Percentiles rank a stretch among this genome's conserved stretches.
These are phyloP conservation scores for Hippocampus comes DNA, from an alignment of 2,113 vertebrate species.

Conservation along the genomic window DNA sequence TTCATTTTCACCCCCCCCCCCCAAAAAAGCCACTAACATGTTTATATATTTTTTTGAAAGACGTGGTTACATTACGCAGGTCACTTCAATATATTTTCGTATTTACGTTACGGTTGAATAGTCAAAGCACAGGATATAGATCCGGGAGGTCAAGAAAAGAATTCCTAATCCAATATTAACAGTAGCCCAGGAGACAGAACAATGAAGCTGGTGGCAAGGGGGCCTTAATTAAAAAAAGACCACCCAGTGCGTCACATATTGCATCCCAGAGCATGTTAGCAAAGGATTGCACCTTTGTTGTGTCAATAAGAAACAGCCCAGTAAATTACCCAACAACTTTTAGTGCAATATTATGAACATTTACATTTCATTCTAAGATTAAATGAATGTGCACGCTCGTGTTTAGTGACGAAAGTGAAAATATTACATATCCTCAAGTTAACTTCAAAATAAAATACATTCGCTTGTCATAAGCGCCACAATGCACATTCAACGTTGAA, in stretches of 20 bases:
- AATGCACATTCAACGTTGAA: background rate
- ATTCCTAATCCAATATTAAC: constrained; percentile 56
- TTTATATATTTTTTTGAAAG: background rate
- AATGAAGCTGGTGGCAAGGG: constrained; percentile 14
- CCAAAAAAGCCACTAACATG: background rate
- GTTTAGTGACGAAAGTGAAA: background rate
- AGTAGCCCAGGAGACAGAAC: constrained; percentile 58
- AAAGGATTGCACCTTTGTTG: background rate
- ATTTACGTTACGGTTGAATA: background rate
- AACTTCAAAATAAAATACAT: constrained; percentile 9
- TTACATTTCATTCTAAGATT: background rate
- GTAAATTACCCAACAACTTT: background rate
- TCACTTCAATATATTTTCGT: background rate
- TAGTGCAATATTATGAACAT: background rate
- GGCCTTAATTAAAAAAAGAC: background rate
- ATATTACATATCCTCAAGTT: background rate
- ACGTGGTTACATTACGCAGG: background rate
- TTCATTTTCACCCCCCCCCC: no score
- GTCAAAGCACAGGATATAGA: constrained; percentile 40
- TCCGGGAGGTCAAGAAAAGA: constrained; percentile 30
- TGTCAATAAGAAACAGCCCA: background rate
- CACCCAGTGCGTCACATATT: background rate
- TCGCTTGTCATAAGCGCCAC: background rate
- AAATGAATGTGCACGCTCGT: background rate
- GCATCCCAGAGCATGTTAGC: background rate